Evolutionary conservation across 1,140 invertebrate genomes (phyloP), one percentile per base, ranked within the genome.

Genomic region (Conus ventricosus): DNA sequence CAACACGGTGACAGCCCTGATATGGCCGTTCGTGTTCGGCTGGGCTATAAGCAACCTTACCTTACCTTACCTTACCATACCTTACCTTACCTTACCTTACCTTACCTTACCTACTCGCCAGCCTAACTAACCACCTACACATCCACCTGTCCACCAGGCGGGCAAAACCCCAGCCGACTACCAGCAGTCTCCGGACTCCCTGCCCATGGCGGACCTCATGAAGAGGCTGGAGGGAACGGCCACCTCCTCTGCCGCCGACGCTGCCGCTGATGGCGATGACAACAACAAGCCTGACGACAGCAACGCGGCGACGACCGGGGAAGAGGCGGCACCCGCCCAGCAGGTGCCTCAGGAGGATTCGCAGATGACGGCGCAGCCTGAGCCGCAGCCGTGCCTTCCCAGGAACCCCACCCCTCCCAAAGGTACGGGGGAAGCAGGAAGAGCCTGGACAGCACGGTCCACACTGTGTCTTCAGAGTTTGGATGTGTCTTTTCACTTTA

Each of bases 91-190:
- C 39, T 39, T 39, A 39, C 39, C 39, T 39, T 39, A 39, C 39
- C 39, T 39, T 39, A 39, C 39, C 39, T 39, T 39, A 39, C 39
- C 39, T 39, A 39, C 39, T 39, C 39, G 39, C 39, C 39, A 39
- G 39, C 39, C 39, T 39, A 60, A 0, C 57, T 60, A 60, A 11
- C 57, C 15, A 60, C 15, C 57, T 60, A 60, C 15, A 8, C 15
- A 60, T 60, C 39, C 39, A 60, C 15, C 57, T 60, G 57, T 15
- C 57, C 57, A 60, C 57, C 57, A 93, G 92, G 88, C 87, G 54
- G 91, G 92, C 8, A 90, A 89, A 71, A 87, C 85, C 60, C 90
- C 92, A 75, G 88, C 84, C 63, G 92, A 92, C 57, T 92, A 92
- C 83, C 87, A 89, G 71, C 88, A 92, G n/a, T 81, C 91, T n/a